Base-by-base conservation (phyloP, 1,140 invertebrate genomes). In the Drosophila lacteicornis region DNA sequence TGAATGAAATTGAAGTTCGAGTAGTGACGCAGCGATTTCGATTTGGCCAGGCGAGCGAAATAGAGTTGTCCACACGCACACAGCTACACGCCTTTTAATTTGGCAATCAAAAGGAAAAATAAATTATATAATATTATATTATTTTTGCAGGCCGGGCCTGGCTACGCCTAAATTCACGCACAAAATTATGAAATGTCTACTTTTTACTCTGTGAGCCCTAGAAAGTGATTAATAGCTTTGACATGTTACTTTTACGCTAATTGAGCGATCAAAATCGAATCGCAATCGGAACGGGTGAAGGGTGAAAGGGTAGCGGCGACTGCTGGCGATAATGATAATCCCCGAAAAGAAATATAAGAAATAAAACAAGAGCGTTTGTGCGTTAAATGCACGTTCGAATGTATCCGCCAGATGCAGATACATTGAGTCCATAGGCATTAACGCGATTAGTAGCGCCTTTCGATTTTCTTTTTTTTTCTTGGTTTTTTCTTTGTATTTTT, bases 211-310 rank as follows among this genome's bases (percentile, higher is more conserved):
- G 33, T 0, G 13, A 36, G 68, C 67, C 46, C 22, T 57, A 56
- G 69, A 75, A 90, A 90, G 85, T 90, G 85, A 90, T 90, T 90
- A 90, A 90, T 90, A 66, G 85, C 47, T 90, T 90, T 90, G 85
- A 90, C 85, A 90, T 90, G 85, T 90, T 88, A 85, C 85, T 88
- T 88, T 88, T 88, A 90, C 86, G 82, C 85, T 90, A 90, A 90
- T 90, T 90, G 85, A 90, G 85, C 86, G 86, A 90, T 90, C 85
- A 90, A 91, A 90, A 91, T 88, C 80, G 62, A 88, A 78, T 85
- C 79, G 65, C 74, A 90, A 79, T 78, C 53, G 53, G 36, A 56
- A 56, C 36, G 53, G 86, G 85, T 85, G 85, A 90, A 90, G 85
- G 85, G 86, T 84, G 85, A 90, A 90, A 90, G 85, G 85, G 85